These are phyloP conservation scores for Poliocrania exsul DNA, from an alignment of 2,797 vertebrate species.

Conservation along the genomic window DNA sequence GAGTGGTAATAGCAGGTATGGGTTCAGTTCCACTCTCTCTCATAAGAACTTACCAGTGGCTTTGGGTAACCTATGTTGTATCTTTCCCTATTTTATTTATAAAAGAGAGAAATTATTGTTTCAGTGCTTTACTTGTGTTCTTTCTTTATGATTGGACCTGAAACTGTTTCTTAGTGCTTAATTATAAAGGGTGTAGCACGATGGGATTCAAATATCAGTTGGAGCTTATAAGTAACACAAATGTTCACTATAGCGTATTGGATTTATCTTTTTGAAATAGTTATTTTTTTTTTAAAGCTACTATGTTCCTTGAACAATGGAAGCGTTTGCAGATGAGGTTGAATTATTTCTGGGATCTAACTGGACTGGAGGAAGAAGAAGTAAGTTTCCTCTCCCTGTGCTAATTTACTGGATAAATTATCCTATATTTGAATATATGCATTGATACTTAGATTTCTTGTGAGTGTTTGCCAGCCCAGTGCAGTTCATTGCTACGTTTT, in stretches of 20 bases:
- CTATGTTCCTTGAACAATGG: conserved; percentile 97
- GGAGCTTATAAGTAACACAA: not conserved
- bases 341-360: conserved; percentile 94
- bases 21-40: not conserved
- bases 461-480: not conserved
- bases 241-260: not conserved
- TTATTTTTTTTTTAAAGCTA: conserved; percentile 77
- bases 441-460: not conserved
- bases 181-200: not conserved
- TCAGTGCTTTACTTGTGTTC: not conserved
- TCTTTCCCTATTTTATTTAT: not conserved
- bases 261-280: not conserved
- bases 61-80: not conserved
- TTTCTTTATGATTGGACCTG: not conserved
- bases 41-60: not conserved
- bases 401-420: not conserved
- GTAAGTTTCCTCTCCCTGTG: conserved; percentile 73
- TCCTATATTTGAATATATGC: not conserved
- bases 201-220: not conserved
- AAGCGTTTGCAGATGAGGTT: conserved; percentile 94
- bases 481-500: not conserved
- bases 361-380: conserved; percentile 93
- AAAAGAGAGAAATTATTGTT: not conserved
- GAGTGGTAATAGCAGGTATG: not conserved
- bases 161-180: not conserved